These are phyloP conservation scores for Brachyrhaphis roseni DNA, from an alignment of 2,797 vertebrate species.

Conservation along the genomic window DNA sequence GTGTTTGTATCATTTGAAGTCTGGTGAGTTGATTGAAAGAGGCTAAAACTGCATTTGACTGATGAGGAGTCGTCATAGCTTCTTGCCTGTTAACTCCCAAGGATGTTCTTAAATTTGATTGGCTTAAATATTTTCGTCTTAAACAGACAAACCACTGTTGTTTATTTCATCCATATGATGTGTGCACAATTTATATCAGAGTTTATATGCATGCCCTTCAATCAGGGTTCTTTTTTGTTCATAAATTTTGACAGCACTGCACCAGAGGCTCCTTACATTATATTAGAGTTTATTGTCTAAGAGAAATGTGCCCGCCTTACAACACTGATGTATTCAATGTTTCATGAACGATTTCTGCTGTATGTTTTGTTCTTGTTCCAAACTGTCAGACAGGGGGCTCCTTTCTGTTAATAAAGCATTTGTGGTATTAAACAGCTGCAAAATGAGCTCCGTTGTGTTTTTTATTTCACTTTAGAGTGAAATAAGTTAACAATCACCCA, in stretches of 20 bases:
- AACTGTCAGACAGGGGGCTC: slow-evolving; percentile 27
- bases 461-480: slow-evolving; percentile 43
- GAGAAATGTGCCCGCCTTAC: slow-evolving; percentile 16
- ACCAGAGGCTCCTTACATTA: slow-evolving; percentile 1
- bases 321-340: slow-evolving; percentile 24
- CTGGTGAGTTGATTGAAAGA: slow-evolving; percentile 43
- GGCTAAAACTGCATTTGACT: slow-evolving; percentile 38
- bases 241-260: slow-evolving; percentile 24
- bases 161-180: slow-evolving; percentile 51
- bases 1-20: slow-evolving; percentile 74
- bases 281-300: slow-evolving; percentile 11
- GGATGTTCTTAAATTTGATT: slow-evolving; percentile 26
- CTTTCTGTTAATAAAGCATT: slow-evolving; percentile 52
- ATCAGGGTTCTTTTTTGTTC: slow-evolving; percentile 1
- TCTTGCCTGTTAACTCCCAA: slow-evolving; percentile 31
- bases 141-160: slow-evolving; percentile 46
- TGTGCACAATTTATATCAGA: slow-evolving; percentile 21
- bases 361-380: slow-evolving; percentile 40
- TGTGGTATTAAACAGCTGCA: slow-evolving; percentile 38
- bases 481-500: slow-evolving; percentile 43
- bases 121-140: slow-evolving; percentile 37
- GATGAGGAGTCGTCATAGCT: slow-evolving; percentile 44
- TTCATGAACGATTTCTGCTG: slow-evolving; percentile 25
- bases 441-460: slow-evolving; percentile 53
- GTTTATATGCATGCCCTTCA: slow-evolving; percentile 19